These are phyloP conservation scores for Chlamydotis undulata DNA, from an alignment of 2,113 vertebrate species.

Conservation along the genomic window DNA sequence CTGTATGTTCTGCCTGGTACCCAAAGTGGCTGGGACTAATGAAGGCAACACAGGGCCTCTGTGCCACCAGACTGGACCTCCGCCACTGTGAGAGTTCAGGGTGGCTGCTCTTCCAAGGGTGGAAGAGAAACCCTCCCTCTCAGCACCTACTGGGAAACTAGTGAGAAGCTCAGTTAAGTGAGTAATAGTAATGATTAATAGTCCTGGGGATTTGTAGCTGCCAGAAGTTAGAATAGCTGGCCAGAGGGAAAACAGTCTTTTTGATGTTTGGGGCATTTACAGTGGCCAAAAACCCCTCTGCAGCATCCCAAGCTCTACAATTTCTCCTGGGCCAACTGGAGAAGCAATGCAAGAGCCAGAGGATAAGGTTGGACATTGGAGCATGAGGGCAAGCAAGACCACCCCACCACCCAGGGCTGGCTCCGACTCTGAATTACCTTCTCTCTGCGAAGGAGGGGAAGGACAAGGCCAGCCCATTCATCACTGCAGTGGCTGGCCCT, in stretches of 20 bases:
- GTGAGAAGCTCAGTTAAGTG: background rate
- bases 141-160: background rate
- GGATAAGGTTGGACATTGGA: background rate
- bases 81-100: background rate
- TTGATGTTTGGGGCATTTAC: background rate
- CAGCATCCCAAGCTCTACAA: background rate
- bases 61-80: background rate
- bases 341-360: background rate
- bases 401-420: background rate
- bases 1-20: background rate
- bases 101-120: background rate
- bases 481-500: rapidly evolving
- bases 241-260: background rate
- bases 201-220: background rate
- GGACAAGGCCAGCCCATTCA: background rate
- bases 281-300: background rate
- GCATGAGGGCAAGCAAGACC: background rate
- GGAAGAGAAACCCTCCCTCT: background rate
- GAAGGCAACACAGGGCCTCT: background rate
- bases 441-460: background rate
- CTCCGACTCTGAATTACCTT: background rate
- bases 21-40: background rate
- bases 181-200: background rate
- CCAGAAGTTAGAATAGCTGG: background rate
- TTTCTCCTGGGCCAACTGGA: background rate